phyloP scores from a whole-genome alignment of 2,888 invertebrate genomes.

The Nudaria mundana region DNA sequence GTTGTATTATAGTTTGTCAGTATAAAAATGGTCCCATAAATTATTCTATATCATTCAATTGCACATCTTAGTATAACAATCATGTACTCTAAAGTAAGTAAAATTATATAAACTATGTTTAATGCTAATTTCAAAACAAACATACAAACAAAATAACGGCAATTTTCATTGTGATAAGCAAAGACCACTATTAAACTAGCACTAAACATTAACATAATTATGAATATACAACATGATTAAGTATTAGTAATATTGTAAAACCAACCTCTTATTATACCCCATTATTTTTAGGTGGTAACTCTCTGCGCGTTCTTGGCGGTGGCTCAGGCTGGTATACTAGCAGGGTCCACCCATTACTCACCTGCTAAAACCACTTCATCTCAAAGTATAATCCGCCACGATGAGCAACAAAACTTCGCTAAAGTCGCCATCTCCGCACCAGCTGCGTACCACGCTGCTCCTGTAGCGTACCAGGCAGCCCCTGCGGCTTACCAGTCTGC shows the following conservation, averaged over 20 bases:
- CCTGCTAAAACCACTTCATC: conserved; percentile 51
- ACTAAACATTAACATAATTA: too few relatives aligned
- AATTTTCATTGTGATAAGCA: too few relatives aligned
- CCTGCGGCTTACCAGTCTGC: conserved; percentile 32
- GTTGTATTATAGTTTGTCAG: conserved; percentile 31
- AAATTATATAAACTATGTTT: too few relatives aligned
- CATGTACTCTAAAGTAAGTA: conserved; percentile 41
- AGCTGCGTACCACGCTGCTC: conserved; percentile 23
- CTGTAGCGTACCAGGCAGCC: conserved; percentile 27
- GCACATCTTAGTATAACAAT: conserved; percentile 34
- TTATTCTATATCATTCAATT: conserved; percentile 35
- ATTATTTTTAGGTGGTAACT: conserved; percentile 37
- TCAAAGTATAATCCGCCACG: conserved; percentile 40
- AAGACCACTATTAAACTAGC: too few relatives aligned
- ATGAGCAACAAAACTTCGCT: conserved; percentile 36
- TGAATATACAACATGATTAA: too few relatives aligned
- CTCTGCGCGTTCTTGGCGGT: conserved; percentile 8
- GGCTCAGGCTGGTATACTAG: conserved; percentile 16
- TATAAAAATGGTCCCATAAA: conserved; percentile 48
- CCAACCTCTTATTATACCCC: too few relatives aligned
- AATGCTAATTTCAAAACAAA: too few relatives aligned
- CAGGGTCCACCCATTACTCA: conserved; percentile 50
- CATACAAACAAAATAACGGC: too few relatives aligned
- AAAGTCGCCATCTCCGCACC: conserved; percentile 24
- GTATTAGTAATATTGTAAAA: too few relatives aligned